A percentile compares a stretch with the other conserved stretches of the same genome.
These are phyloP conservation scores for Sciurus carolinensis DNA, from an alignment of 2,797 vertebrate species.

Conservation along the genomic window DNA sequence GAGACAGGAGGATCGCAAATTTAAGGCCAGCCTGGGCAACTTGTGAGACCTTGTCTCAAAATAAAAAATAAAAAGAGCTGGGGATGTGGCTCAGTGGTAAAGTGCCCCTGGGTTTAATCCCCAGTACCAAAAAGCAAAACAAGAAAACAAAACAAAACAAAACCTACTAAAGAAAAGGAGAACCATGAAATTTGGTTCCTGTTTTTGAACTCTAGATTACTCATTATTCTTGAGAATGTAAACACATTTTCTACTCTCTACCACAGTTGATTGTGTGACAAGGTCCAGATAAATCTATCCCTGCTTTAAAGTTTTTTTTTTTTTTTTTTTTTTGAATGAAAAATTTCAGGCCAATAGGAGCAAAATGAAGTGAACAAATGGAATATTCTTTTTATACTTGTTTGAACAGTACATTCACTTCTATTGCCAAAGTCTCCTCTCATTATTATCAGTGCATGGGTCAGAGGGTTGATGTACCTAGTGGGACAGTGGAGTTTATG, in stretches of 20 bases:
- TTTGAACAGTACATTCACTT: slow-evolving; percentile 43
- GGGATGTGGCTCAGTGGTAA: no score
- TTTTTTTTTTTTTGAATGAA: slow-evolving; percentile 40
- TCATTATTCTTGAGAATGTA: slow-evolving; percentile 34
- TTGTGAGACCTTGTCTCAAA: no score
- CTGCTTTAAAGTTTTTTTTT: not conserved
- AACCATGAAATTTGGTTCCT: slow-evolving; percentile 32
- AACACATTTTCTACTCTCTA: not conserved
- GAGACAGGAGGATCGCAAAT: no score
- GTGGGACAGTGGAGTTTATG: not conserved
- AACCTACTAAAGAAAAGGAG: not conserved
- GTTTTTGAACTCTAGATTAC: not conserved
- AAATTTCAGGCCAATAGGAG: slow-evolving; percentile 15
- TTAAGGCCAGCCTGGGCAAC: no score
- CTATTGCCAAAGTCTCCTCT: not conserved
- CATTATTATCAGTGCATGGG: not conserved
- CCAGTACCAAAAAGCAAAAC: no score
- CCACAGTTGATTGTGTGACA: not conserved
- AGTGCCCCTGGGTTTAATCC: no score
- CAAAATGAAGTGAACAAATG: slow-evolving; percentile 12
- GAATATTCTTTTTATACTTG: not conserved
- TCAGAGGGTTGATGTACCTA: slow-evolving; percentile 10
- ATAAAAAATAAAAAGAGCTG: no score
- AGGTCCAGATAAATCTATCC: not conserved
- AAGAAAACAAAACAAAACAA: not conserved